Conservation (phyloP, 2,888 invertebrate species). For the Lysandra coridon region DNA sequence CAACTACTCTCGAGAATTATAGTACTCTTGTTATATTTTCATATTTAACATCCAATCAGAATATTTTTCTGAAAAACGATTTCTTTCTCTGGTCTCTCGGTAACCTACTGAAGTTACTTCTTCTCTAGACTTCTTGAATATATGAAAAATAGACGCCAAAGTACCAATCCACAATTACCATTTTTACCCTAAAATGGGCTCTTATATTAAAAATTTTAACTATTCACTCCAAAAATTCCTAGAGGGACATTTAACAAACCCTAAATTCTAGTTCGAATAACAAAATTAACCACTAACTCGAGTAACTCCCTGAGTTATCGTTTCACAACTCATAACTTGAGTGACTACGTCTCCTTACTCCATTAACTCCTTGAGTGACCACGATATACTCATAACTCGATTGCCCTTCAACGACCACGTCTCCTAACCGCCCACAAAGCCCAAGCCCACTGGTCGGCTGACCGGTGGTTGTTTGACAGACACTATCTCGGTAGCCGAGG, state of each 20-base stretch:
- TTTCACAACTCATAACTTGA: neutral
- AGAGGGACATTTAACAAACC: neutral
- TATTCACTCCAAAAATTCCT: no score
- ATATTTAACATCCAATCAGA: neutral
- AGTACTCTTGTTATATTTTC: neutral
- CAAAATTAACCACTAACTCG: neutral
- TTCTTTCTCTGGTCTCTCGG: neutral
- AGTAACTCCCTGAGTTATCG: neutral
- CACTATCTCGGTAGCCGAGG: conserved; percentile 67
- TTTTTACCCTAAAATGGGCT: no score
- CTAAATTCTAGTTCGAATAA: neutral
- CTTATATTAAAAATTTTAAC: no score
- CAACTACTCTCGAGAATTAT: neutral
- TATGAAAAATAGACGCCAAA: no score
- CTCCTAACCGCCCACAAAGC: conserved; percentile 39
- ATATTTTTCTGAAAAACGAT: neutral
- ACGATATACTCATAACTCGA: neutral
- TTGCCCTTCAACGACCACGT: conserved; percentile 36
- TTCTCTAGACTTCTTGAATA: no score
- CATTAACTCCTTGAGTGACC: neutral
- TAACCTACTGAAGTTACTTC: neutral
- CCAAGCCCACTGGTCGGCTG: conserved; percentile 53
- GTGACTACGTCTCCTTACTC: neutral
- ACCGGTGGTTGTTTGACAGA: conserved; percentile 64
- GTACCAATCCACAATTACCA: no score